These are phyloP conservation scores for Linyphia triangularis DNA, from an alignment of 2,888 invertebrate species.

Conservation along the genomic window DNA sequence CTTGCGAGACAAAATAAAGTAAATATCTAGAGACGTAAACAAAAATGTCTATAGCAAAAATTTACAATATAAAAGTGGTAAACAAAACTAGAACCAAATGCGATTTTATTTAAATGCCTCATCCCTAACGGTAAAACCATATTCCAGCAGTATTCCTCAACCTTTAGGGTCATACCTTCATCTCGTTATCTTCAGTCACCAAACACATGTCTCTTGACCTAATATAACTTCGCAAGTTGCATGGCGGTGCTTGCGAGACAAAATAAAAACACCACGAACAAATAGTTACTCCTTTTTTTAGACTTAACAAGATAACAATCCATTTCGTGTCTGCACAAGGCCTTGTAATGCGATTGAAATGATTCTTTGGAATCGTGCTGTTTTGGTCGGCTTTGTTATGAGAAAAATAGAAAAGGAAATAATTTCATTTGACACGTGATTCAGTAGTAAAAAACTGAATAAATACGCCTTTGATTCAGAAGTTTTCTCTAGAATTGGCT, in stretches of 20 bases:
- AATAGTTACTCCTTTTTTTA: not conserved
- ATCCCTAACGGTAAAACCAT: not conserved
- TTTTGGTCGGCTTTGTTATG: not conserved
- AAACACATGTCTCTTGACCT: not conserved
- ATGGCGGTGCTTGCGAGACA: not conserved
- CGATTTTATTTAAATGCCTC: not conserved
- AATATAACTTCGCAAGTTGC: not conserved
- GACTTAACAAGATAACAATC: not conserved
- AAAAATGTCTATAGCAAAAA: too few species aligned
- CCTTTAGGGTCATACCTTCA: not conserved
- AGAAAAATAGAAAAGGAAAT: not conserved
- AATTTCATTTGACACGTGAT: not conserved
- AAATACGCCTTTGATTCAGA: not conserved
- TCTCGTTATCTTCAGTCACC: conserved; percentile 10
- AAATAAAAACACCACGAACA: not conserved
- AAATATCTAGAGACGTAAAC: too few species aligned
- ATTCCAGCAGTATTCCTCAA: not conserved
- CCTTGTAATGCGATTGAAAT: not conserved
- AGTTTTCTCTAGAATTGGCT: not conserved
- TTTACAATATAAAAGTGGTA: not conserved
- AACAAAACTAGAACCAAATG: not conserved
- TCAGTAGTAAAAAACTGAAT: not conserved
- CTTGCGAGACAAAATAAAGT: too few species aligned
- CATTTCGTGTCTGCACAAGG: not conserved
- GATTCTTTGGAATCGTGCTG: not conserved